Evolutionary conservation across 64 coral and sea anemone genomes (phyloP).

Genomic region (Pocillopora verrucosa): DNA sequence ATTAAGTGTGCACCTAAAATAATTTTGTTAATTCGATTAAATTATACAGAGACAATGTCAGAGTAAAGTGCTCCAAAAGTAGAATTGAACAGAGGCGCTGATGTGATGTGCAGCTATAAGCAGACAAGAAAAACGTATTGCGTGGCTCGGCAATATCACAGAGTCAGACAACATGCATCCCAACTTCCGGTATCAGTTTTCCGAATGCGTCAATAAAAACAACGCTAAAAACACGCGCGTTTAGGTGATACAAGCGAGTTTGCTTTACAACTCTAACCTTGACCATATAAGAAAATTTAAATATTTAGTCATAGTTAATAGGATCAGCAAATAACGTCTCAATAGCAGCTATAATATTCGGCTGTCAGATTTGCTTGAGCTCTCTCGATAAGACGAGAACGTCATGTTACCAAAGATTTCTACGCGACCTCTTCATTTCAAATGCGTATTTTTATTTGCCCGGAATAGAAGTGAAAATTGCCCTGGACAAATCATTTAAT

Average conservation of each 20-base stretch:
- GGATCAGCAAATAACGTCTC: conserved; percentile 44
- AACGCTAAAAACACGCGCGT: conserved; percentile 52
- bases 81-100: neutral
- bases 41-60: neutral
- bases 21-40: neutral
- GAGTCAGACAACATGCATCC: conserved; percentile 36
- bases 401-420: neutral
- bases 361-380: conserved; percentile 23
- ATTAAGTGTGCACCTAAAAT: neutral
- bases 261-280: conserved; percentile 30
- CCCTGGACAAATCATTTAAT: conserved; percentile 39
- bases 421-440: neutral
- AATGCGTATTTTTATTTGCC: conserved; percentile 15
- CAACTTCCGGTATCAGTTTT: conserved; percentile 42
- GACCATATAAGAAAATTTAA: conserved; percentile 34
- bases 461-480: conserved; percentile 34
- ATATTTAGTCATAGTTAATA: conserved; percentile 50
- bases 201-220: conserved; percentile 7
- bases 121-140: conserved; percentile 23
- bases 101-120: conserved; percentile 4
- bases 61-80: neutral
- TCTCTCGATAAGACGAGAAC: conserved; percentile 38
- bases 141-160: conserved; percentile 35
- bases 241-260: neutral
- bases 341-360: conserved; percentile 48